phyloP scores from a whole-genome alignment of 2,113 vertebrate species.

The Lonchura striata region DNA sequence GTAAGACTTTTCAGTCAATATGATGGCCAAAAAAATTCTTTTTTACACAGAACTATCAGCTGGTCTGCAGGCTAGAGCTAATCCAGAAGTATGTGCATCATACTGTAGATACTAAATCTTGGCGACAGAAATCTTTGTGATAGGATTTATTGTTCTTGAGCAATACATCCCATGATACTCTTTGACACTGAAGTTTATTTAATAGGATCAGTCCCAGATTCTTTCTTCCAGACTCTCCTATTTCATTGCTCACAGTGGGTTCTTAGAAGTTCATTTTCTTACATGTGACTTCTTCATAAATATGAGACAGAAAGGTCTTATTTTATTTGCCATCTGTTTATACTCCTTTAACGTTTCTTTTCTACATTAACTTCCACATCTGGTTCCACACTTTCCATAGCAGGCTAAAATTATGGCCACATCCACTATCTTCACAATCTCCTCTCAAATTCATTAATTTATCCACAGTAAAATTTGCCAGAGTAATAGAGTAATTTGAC shows the following conservation, averaged over 20 bases:
- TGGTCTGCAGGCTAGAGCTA: background rate
- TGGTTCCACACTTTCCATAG: slow-evolving; percentile 17
- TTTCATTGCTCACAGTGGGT: slow-evolving; percentile 58
- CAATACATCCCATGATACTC: slow-evolving; percentile 2
- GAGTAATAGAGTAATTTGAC: background rate
- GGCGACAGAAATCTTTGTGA: background rate
- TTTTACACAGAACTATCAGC: background rate
- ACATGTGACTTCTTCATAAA: slow-evolving; percentile 49
- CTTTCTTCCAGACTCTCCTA: slow-evolving; percentile 41
- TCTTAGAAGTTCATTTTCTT: slow-evolving; percentile 60
- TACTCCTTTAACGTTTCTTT: slow-evolving; percentile 13
- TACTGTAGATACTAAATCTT: slow-evolving; percentile 8
- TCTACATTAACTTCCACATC: slow-evolving; percentile 46
- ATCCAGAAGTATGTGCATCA: background rate
- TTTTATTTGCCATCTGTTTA: slow-evolving; percentile 60
- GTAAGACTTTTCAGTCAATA: background rate
- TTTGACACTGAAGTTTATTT: slow-evolving; percentile 53
- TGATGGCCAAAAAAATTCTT: background rate
- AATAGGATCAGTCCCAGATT: slow-evolving; percentile 35
- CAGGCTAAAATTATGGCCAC: slow-evolving; percentile 7
- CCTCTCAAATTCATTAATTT: background rate
- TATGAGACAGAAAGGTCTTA: slow-evolving; percentile 48
- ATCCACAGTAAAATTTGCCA: background rate
- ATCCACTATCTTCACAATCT: background rate
- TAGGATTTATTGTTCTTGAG: slow-evolving; percentile 50